phyloP scores from a whole-genome alignment of 2,888 invertebrate genomes.

The Pantelozetes paolii region DNA sequence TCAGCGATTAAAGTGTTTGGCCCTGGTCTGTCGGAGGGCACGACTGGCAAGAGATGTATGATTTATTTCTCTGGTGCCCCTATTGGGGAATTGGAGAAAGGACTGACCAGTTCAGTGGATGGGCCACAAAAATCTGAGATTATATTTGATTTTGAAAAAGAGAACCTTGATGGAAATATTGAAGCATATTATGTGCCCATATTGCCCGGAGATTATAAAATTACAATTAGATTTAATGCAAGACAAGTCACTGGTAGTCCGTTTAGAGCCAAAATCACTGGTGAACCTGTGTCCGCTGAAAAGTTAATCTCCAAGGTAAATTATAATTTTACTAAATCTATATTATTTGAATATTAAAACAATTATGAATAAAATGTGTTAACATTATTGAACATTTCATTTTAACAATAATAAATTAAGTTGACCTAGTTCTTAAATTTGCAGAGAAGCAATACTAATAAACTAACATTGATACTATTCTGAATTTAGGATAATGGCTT shows the following conservation, averaged over 20 bases:
- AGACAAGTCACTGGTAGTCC: slow-evolving; percentile 7
- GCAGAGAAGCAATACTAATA: too few species aligned
- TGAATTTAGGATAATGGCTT: too few species aligned
- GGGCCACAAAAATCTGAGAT: slow-evolving; percentile 21
- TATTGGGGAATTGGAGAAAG: not conserved
- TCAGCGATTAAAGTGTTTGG: slow-evolving; percentile 10
- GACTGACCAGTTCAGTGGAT: not conserved
- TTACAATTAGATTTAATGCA: not conserved
- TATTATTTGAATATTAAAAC: too few species aligned
- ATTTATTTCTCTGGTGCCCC: not conserved
- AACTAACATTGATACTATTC: too few species aligned
- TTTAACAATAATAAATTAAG: too few species aligned
- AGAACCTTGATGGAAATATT: not conserved
- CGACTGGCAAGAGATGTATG: slow-evolving; percentile 27
- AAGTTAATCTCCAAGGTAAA: slow-evolving; percentile 32
- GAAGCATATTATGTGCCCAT: slow-evolving; percentile 20
- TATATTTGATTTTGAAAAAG: not conserved
- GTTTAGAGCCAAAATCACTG: not conserved
- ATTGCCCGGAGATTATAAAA: slow-evolving; percentile 11
- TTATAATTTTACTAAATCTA: not conserved
- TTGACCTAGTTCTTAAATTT: too few species aligned
- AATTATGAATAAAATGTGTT: too few species aligned
- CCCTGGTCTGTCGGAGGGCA: not conserved
- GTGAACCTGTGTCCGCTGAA: not conserved
- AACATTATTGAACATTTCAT: too few species aligned